phyloP scores from a whole-genome alignment of 2,888 invertebrate genomes.

The Digitonthophagus gazella region DNA sequence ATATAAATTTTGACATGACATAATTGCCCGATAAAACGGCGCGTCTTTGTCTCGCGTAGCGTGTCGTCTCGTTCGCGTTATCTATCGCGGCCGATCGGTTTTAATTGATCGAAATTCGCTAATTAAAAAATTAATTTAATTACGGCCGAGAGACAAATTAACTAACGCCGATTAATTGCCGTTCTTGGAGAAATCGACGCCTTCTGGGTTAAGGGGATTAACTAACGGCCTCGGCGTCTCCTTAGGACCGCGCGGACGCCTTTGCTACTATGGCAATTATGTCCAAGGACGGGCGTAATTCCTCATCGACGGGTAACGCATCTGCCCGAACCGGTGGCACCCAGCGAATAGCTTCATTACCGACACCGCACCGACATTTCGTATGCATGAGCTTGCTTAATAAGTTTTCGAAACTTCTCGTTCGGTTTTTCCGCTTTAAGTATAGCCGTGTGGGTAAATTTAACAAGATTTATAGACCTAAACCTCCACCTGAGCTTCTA shows the following conservation, averaged over 20 bases:
- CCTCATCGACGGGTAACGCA: background rate
- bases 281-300: background rate
- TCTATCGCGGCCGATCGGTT: background rate
- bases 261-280: background rate
- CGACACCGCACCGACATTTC: background rate
- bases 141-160: background rate
- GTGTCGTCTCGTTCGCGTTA: background rate
- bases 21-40: slow-evolving; percentile 4
- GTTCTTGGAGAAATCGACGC: background rate
- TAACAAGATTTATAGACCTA: background rate
- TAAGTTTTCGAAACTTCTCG: background rate
- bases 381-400: background rate
- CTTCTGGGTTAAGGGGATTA: no score
- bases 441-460: background rate
- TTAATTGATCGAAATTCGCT: background rate
- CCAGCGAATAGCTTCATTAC: background rate
- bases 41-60: background rate
- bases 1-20: slow-evolving; percentile 15
- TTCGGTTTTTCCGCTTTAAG: background rate
- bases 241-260: no score
- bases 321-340: background rate
- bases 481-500: no score
- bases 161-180: background rate
- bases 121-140: background rate
- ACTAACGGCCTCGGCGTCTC: no score